phyloP scores from a whole-genome alignment of 2,888 invertebrate genomes.

The Hirudinaria manillensis region DNA sequence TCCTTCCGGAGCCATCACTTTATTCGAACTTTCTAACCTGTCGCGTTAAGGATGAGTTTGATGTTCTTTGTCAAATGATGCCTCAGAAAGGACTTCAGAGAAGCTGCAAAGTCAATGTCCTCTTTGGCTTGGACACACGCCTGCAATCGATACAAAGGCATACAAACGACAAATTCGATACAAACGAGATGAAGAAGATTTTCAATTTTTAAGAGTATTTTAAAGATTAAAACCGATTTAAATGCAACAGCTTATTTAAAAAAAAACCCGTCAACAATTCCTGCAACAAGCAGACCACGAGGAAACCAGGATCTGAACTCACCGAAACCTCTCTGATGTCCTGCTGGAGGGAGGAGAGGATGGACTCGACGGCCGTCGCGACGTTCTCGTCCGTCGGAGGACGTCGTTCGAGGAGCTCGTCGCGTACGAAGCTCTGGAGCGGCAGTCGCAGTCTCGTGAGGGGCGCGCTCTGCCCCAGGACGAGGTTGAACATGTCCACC shows the following conservation, averaged over 20 bases:
- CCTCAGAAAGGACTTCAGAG: background rate
- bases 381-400: conserved; percentile 54
- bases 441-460: conserved; percentile 56
- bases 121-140: conserved; percentile 52
- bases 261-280: too few relatives aligned
- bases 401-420: conserved; percentile 55
- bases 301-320: too few relatives aligned
- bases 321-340: conserved; percentile 55
- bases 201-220: too few relatives aligned
- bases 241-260: too few relatives aligned
- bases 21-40: conserved; percentile 41
- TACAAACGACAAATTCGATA: background rate
- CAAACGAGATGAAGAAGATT: background rate
- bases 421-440: conserved; percentile 56
- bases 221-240: too few relatives aligned
- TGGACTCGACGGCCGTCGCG: conserved; percentile 46
- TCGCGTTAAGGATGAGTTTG: conserved; percentile 46
- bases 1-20: background rate
- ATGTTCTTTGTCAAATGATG: conserved; percentile 48
- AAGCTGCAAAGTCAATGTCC: conserved; percentile 46
- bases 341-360: conserved; percentile 55
- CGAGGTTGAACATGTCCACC: conserved; percentile 52
- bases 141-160: conserved; percentile 44
- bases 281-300: too few relatives aligned
- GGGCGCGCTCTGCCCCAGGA: conserved; percentile 54